Evolutionary conservation across 2,797 vertebrate species (phyloP), one percentile per base, ranked within the genome.

Genomic region (Meda fulgida): DNA sequence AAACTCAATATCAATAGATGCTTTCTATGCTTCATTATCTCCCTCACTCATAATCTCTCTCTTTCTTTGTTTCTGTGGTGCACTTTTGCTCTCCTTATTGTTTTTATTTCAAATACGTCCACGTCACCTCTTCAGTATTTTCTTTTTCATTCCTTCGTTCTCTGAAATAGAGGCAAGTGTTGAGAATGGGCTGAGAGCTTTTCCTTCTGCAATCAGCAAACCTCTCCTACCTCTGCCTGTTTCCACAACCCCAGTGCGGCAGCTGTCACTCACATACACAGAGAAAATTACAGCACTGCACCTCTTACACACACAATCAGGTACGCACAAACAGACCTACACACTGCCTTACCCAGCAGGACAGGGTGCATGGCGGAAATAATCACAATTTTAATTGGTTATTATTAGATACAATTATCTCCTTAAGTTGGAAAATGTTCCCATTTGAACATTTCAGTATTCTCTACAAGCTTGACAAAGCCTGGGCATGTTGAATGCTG

Each of bases 71-170:
- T 89, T 89, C 89, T 81, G 29, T 18, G 5, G 78, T 84, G 89
- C 91, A 23, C 34, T 71, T 71, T n/a, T 79, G 58, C 34, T 10
- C 16, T 90, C 55, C 87, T 89, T 72, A 5, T 81, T 88, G 89
- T 90, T 88, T 85, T 88, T 87, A 90, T 89, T 91, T 90, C 91
- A 92, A 92, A 93, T 91, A 87, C 75, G 83, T 90, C 89, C 90
- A 90, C 91, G 90, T 93, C 92, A 85, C 53, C 89, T 88, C 91
- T 86, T 65, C 76, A 3, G 78, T 86, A 89, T 90, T 90, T 85
- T 88, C 81, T 90, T 89, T 87, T 86, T 77, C 40, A 84, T 90
- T 66, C 60, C 48, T 76, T 53, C 14, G 14, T 34, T 79, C 77
- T 81, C 31, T 60, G 70, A 80, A 85, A 66, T 67, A 36, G 58